Percentiles rank a stretch among this genome's conserved stretches.
These are phyloP conservation scores for Glaucidium brasilianum DNA, from an alignment of 2,113 vertebrate genomes.

Conservation along the genomic window DNA sequence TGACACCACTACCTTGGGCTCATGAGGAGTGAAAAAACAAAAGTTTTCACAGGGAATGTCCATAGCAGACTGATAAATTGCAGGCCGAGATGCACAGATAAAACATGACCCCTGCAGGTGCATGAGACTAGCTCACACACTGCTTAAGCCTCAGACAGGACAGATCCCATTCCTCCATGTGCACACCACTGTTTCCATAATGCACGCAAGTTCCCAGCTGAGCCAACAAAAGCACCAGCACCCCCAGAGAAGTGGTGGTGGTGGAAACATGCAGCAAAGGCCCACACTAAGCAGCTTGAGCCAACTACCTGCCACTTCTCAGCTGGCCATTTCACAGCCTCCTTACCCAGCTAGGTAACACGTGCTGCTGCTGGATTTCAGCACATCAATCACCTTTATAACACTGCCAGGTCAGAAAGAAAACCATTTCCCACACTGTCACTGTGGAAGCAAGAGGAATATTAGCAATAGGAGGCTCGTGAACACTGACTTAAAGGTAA, in stretches of 20 bases:
- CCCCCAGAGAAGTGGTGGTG: background rate
- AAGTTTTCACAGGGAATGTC: background rate
- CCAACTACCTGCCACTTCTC: background rate
- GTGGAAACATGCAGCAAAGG: background rate
- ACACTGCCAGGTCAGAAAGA: background rate
- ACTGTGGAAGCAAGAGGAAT: background rate
- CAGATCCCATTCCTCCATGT: background rate
- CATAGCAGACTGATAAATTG: background rate
- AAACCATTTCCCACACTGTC: background rate
- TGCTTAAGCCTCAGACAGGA: background rate
- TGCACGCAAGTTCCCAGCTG: rapidly evolving
- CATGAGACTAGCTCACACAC: background rate
- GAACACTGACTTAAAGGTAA: background rate
- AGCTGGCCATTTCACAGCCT: background rate
- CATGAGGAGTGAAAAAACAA: rapidly evolving
- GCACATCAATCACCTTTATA: background rate
- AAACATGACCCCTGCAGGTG: rapidly evolving
- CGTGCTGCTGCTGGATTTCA: background rate
- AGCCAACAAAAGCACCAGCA: background rate
- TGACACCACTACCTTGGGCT: background rate
- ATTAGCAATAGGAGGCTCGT: background rate
- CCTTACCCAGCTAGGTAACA: background rate
- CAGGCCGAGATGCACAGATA: background rate
- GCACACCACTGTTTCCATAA: background rate
- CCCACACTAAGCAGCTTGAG: background rate